Conservation (phyloP, 2,113 vertebrate species). For the Hymenochirus boettgeri region DNA sequence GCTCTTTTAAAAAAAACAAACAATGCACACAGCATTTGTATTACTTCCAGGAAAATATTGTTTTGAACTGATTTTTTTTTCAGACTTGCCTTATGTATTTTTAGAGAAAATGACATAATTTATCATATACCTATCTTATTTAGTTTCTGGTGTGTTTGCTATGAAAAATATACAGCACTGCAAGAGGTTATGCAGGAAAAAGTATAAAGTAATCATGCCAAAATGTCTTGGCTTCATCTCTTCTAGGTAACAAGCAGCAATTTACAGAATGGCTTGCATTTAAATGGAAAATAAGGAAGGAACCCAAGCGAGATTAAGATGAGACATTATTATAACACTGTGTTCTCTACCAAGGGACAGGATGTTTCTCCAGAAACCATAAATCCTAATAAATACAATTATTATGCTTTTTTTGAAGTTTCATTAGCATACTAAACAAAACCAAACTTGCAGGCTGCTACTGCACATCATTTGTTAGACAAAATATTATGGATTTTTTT, state of each 20-base stretch:
- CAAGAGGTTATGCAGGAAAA: conserved; percentile 53
- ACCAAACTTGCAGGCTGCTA: conserved; percentile 37
- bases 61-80: too few relatives aligned
- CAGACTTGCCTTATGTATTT: too few relatives aligned
- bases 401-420: conserved; percentile 44
- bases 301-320: conserved; percentile 38
- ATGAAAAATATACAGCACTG: conserved; percentile 37
- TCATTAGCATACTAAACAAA: conserved; percentile 47
- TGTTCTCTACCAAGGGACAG: conserved; percentile 41
- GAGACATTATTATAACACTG: conserved; percentile 43
- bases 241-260: too few relatives aligned
- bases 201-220: too few relatives aligned
- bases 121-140: neutral
- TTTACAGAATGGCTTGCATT: too few relatives aligned
- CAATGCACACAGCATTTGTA: too few relatives aligned
- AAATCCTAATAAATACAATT: conserved; percentile 50
- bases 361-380: too few relatives aligned
- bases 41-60: too few relatives aligned
- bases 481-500: conserved; percentile 38
- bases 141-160: neutral
- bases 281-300: conserved; percentile 53
- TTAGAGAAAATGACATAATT: too few relatives aligned
- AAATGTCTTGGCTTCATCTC: too few relatives aligned
- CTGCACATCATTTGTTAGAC: too few relatives aligned
- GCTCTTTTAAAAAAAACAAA: too few relatives aligned